Conservation (phyloP, 2,797 vertebrate genomes). For the Megaceryle alcyon region DNA sequence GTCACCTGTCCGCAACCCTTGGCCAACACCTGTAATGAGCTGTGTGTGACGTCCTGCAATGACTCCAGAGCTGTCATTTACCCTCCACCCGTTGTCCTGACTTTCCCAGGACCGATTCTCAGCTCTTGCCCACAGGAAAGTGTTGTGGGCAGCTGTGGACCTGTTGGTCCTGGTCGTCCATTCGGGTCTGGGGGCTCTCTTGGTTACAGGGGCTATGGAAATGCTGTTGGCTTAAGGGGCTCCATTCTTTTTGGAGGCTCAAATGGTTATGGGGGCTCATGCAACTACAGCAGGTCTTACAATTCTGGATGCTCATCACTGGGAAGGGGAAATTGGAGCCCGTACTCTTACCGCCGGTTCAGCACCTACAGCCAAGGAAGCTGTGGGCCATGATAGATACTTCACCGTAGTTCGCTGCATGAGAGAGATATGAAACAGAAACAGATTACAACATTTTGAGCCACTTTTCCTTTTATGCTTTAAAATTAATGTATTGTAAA, state of each 20-base stretch:
- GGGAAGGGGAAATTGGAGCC: not conserved
- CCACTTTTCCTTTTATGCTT: not conserved
- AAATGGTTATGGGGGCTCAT: not conserved
- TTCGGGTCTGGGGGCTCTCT: not conserved
- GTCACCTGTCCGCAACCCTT: not conserved
- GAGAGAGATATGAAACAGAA: not conserved
- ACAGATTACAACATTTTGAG: not conserved
- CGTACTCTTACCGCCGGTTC: not conserved
- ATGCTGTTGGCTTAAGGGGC: not conserved
- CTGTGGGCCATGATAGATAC: not conserved
- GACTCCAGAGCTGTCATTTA: not conserved
- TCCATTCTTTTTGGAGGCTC: not conserved
- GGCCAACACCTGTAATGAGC: not conserved
- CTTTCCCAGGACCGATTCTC: not conserved
- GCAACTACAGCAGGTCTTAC: not conserved
- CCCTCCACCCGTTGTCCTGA: not conserved
- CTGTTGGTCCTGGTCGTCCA: accelerated
- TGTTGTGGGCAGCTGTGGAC: not conserved
- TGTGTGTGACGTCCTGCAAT: not conserved
- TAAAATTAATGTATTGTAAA: not conserved
- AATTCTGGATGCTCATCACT: not conserved
- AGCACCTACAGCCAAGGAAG: not conserved
- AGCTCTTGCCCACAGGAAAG: not conserved
- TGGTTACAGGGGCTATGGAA: not conserved
- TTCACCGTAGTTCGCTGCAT: not conserved